These are phyloP conservation scores for Venustoraphidia nigricollis DNA, from an alignment of 2,888 invertebrate species.

Conservation along the genomic window DNA sequence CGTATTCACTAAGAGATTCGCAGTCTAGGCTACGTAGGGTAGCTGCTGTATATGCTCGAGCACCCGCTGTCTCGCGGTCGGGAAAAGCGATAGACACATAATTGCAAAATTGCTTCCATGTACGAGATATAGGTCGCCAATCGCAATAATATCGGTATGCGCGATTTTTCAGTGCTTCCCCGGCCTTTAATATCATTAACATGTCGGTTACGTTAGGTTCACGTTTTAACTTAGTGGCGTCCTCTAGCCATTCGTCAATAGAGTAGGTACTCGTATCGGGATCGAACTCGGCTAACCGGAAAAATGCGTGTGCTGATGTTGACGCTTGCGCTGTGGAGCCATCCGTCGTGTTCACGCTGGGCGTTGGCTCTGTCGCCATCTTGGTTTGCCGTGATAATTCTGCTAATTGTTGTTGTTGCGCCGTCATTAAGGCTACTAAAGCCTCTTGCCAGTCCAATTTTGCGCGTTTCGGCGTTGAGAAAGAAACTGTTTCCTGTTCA, in stretches of 20 bases:
- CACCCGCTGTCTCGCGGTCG: slow-evolving; percentile 13
- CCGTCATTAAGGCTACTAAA: too few species aligned
- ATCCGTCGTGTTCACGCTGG: too few species aligned
- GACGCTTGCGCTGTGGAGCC: neutral
- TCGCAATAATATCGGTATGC: slow-evolving; percentile 11
- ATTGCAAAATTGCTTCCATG: slow-evolving; percentile 11
- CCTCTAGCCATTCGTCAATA: slow-evolving; percentile 12
- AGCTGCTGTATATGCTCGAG: slow-evolving; percentile 11
- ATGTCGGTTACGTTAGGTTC: slow-evolving; percentile 11
- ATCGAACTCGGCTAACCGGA: neutral
- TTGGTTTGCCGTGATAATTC: too few species aligned
- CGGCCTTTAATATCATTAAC: slow-evolving; percentile 12
- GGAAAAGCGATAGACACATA: slow-evolving; percentile 13
- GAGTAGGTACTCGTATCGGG: neutral
- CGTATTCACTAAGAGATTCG: slow-evolving; percentile 10
- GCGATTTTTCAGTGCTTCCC: slow-evolving; percentile 12
- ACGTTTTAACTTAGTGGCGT: slow-evolving; percentile 11
- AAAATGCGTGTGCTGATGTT: neutral
- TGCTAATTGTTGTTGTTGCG: too few species aligned
- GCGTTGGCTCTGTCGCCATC: too few species aligned
- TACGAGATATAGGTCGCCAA: slow-evolving; percentile 12
- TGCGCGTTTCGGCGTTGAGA: too few species aligned
- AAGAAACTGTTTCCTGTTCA: too few species aligned
- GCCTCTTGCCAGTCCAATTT: too few species aligned
- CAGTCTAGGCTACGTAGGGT: slow-evolving; percentile 9